Conservation (phyloP, 2,888 invertebrate species). For the Hyles lineata region DNA sequence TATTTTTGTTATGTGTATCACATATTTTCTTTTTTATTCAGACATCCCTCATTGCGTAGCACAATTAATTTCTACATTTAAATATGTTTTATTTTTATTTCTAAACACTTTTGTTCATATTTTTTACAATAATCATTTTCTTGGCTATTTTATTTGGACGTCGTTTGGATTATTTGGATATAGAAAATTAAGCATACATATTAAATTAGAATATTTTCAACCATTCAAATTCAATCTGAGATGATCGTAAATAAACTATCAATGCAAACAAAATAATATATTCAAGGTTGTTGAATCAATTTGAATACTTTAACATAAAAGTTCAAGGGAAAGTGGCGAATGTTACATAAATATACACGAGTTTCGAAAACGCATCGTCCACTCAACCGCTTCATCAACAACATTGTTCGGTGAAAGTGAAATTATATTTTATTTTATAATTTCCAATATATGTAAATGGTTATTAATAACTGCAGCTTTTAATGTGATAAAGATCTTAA, state of each 20-base stretch:
- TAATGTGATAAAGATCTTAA: too few species aligned
- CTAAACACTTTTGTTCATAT: too few species aligned
- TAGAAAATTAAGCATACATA: too few species aligned
- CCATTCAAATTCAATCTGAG: neutral
- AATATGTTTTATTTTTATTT: too few species aligned
- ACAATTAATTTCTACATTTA: too few species aligned
- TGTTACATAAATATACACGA: slow-evolving; percentile 20
- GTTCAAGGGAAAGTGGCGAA: slow-evolving; percentile 43
- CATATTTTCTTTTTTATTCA: too few species aligned
- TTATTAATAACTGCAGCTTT: neutral
- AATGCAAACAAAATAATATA: slow-evolving; percentile 11
- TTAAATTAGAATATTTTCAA: too few species aligned
- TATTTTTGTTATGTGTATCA: too few species aligned
- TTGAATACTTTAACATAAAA: slow-evolving; percentile 34
- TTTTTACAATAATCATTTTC: too few species aligned
- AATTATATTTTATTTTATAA: neutral
- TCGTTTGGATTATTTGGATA: too few species aligned
- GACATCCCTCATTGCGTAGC: too few species aligned
- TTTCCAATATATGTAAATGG: neutral
- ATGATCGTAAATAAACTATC: neutral
- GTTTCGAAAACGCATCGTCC: slow-evolving; percentile 10
- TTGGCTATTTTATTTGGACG: too few species aligned
- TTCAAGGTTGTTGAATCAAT: slow-evolving; percentile 35
- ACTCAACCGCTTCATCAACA: slow-evolving; percentile 1
- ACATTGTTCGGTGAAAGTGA: slow-evolving; percentile 24